Conservation (phyloP, 2,113 vertebrate genomes). For the Dissostichus mawsoni region DNA sequence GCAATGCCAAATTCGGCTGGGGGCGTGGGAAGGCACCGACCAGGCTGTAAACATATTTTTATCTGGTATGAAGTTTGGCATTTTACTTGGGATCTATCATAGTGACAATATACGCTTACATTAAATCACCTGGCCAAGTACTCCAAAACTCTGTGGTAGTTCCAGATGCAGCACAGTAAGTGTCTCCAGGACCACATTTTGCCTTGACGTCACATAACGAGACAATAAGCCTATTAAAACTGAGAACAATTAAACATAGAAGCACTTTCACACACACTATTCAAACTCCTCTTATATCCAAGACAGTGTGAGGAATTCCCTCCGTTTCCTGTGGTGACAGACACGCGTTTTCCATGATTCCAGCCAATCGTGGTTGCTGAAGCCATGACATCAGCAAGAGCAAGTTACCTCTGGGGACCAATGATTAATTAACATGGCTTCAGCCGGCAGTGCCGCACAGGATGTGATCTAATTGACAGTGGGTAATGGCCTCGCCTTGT, state of each 20-base stretch:
- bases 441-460: slow-evolving; percentile 60
- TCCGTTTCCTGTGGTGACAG: slow-evolving; percentile 29
- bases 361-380: slow-evolving; percentile 13
- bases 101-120: too few species aligned
- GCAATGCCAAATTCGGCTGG: too few species aligned
- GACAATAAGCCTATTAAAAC: neutral
- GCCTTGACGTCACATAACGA: too few species aligned
- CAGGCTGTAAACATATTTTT: too few species aligned
- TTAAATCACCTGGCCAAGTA: too few species aligned
- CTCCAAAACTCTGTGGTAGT: too few species aligned
- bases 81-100: too few species aligned
- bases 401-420: slow-evolving; percentile 57
- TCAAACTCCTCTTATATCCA: neutral
- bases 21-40: too few species aligned
- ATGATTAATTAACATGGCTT: slow-evolving; percentile 79
- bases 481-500: slow-evolving; percentile 73
- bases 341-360: slow-evolving; percentile 37
- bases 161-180: too few species aligned
- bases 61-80: too few species aligned
- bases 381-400: slow-evolving; percentile 63
- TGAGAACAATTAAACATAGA: neutral
- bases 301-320: slow-evolving; percentile 44
- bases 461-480: slow-evolving; percentile 76
- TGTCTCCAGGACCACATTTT: too few species aligned
- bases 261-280: neutral